Base-by-base conservation (phyloP, 2,888 invertebrate species). In the Cantharis flavilabris region DNA sequence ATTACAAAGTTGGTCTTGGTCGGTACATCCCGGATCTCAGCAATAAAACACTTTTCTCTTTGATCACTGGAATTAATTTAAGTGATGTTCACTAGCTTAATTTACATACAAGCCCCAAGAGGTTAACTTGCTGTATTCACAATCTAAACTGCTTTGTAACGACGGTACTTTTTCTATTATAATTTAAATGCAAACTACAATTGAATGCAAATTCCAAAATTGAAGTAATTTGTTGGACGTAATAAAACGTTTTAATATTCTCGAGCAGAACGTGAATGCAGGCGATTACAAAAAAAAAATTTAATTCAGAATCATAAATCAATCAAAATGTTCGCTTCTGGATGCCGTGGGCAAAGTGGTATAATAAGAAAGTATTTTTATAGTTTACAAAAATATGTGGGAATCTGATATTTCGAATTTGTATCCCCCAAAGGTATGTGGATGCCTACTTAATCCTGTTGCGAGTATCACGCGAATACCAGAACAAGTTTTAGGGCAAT, bases 1-100 rank as follows among this genome's bases (percentile, higher is more conserved):
- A 78, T 77, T 76, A 76, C 76, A 70, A 70, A 72, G 78, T 76
- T 75, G 78, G 62, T 75, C 75, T 75, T 78, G 72, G 72, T 71
- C 65, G 65, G 76, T 76, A 79, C 79, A 79, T 79, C 79, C 79
- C 79, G 79, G 79, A 79, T 79, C 76, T 75, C 76, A 72, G 72
- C 70, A 76, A 79, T 79, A 79, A 79, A 79, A 79, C 79, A 79
- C 76, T 76, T 76, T 71, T 76, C 76, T 74, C 79, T 79, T 75
- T 79, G 79, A 79, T 76, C 79, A 65, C 73, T 67, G 73, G 49
- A 79, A 79, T 79, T 79, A 79, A 75, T 75, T 71, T 79, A 79
- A 79, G 79, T 79, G 76, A 76, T 76, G 79, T 79, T 79, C 76
- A 72, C 70, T 63, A 72, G 72, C 72, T 71, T 75, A 76, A 79